Conservation (phyloP, 2,113 vertebrate species). For the Vulpes lagopus region DNA sequence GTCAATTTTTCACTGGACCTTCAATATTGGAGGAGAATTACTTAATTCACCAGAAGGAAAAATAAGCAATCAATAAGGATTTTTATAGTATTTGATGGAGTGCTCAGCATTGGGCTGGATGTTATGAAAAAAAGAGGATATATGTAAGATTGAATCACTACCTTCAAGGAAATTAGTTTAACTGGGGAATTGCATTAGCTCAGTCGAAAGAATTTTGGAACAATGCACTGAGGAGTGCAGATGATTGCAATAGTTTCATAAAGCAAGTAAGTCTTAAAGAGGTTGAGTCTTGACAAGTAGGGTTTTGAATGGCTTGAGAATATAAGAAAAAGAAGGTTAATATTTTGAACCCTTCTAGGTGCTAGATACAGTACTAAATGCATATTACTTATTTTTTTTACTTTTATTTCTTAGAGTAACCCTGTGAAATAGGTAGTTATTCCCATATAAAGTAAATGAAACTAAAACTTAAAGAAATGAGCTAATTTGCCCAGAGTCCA, state of each 20-base stretch:
- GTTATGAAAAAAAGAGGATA: not conserved
- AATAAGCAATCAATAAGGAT: not conserved
- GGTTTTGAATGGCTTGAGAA: not conserved
- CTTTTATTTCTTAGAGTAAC: conserved; percentile 11
- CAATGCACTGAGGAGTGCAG: not conserved
- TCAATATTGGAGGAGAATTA: conserved; percentile 11
- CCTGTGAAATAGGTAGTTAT: not conserved
- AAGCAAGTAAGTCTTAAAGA: not conserved
- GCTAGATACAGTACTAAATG: not conserved
- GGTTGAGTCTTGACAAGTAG: not conserved
- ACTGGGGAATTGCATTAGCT: not conserved
- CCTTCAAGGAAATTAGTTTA: conserved; percentile 56
- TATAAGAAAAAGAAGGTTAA: not conserved
- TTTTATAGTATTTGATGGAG: not conserved
- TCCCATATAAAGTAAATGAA: conserved; percentile 7
- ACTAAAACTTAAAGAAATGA: not conserved
- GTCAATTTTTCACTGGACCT: not conserved
- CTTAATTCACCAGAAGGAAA: conserved; percentile 13
- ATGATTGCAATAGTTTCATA: not conserved
- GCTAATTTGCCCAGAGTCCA: not conserved
- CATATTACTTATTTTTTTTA: not conserved
- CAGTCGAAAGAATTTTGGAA: not conserved
- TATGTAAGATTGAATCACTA: not conserved
- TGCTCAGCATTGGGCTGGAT: not conserved
- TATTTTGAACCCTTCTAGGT: not conserved